Conservation (phyloP, 1,140 invertebrate genomes). For the Panagrolaimus sp. region DNA sequence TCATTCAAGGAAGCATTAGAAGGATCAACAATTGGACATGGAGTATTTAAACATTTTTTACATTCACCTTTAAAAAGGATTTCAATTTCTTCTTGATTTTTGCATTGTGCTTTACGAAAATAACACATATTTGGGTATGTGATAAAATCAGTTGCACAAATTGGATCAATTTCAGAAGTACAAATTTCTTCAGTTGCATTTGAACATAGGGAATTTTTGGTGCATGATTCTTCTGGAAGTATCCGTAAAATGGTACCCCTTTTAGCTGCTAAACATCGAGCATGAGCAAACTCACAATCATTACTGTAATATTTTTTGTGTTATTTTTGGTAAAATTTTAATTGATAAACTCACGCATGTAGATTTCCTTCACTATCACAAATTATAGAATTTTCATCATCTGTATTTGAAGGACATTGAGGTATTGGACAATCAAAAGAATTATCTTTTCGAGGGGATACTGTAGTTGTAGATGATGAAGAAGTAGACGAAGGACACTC, state of each 20-base stretch:
- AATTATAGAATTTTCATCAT: constrained; percentile 14
- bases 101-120: constrained; percentile 44
- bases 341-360: constrained; percentile 33
- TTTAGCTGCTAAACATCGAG: constrained; percentile 49
- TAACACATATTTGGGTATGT: constrained; percentile 47
- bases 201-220: constrained; percentile 12
- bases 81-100: constrained; percentile 36
- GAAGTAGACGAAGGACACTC: not conserved
- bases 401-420: not conserved
- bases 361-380: constrained; percentile 38
- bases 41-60: constrained; percentile 35
- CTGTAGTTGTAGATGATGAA: not conserved
- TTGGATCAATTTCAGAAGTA: constrained; percentile 30
- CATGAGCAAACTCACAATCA: constrained; percentile 45
- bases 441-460: not conserved
- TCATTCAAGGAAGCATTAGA: constrained; percentile 33
- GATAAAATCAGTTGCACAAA: constrained; percentile 51
- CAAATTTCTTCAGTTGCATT: constrained; percentile 17
- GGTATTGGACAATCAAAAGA: not conserved
- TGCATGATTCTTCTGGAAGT: constrained; percentile 39
- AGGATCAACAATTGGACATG: constrained; percentile 34
- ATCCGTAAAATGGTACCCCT: constrained; percentile 37
- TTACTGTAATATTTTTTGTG: constrained; percentile 34
- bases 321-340: not conserved
- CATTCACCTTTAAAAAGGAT: constrained; percentile 55